Evolutionary conservation across 2,113 vertebrate species (phyloP).

Genomic region (Ceuthmochares aereus): DNA sequence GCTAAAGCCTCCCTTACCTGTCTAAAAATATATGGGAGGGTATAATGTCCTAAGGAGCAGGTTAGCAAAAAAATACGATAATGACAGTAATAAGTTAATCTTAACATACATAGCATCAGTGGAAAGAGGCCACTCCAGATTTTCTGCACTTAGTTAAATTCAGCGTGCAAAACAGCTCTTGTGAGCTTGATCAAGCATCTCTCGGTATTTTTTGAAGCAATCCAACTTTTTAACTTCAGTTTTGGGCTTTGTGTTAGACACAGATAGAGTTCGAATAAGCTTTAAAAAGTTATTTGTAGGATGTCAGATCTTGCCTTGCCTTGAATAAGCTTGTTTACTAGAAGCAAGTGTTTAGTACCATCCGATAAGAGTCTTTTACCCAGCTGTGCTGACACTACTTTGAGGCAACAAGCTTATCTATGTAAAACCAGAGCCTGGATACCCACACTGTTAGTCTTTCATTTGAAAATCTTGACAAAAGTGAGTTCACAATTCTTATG

Average conservation of each 20-base stretch:
- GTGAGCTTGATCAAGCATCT: not conserved
- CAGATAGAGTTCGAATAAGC: not conserved
- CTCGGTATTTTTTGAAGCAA: not conserved
- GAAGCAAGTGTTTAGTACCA: not conserved
- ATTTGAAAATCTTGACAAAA: not conserved
- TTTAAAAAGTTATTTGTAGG: not conserved
- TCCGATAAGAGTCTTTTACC: not conserved
- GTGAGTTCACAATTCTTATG: not conserved
- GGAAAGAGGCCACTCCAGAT: not conserved
- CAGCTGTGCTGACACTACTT: not conserved
- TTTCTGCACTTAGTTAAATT: not conserved
- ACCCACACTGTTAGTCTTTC: not conserved
- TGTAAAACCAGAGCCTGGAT: not conserved
- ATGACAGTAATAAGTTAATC: not conserved
- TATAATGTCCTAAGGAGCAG: not conserved
- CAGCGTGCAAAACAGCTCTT: not conserved
- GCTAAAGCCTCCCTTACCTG: not conserved
- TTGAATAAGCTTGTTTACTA: not conserved
- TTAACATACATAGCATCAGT: not conserved
- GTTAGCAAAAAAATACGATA: not conserved
- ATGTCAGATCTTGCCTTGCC: not conserved
- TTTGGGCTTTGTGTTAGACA: not conserved
- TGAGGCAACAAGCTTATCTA: not conserved
- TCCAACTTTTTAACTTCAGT: not conserved
- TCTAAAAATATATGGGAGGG: not conserved